Evolutionary conservation across 2,797 vertebrate species (phyloP), one percentile per base, ranked within the genome.

Genomic region (Stomatorhinus walkeri): DNA sequence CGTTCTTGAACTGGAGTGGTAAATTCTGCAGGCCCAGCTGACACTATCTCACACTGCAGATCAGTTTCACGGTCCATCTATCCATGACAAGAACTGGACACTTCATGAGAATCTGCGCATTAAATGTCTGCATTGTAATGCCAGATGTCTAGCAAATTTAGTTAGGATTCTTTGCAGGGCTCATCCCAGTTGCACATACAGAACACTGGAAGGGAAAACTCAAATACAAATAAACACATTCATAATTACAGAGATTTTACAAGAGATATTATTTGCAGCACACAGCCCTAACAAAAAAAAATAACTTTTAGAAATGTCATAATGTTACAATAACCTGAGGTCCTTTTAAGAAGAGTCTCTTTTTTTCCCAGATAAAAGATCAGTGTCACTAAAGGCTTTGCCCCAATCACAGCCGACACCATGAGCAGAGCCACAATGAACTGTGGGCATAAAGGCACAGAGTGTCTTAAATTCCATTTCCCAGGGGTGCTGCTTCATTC

Each of bases 11-110:
- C 89, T 90, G 84, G 83, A 92, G 91, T 91, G 92, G 89, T 93
- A 90, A 43, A 90, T 90, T 92, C 92, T 91, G 92, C 90, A 88
- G 89, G 90, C 36, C 72, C 88, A 88, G 91, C 92, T 93, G 90
- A 90, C 87, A 88, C 89, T 91, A 4, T 83, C n/a, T 49, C 40
- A 19, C 24, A 48, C 14, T 36, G 56, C 48, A 49, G 64, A 51
- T 85, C 56, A 36, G 40, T 85, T 84, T 64, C 56, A 19, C 2
- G 91, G 90, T 91, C 92, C 40, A 46, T 61, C 10, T 24, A 8
- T 87, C 54, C 24, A 24, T 46, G 56, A 91, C 88, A 87, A 92
- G 92, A 91, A 91, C 91, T 90, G 89, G 90, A 92, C 91, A 91
- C 91, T 90, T 90, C 72, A 87, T 88, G 88, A 59, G 84, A 85